phyloP scores from a whole-genome alignment of 1,140 invertebrate species.

The Stenopsyche tienmushanensis region DNA sequence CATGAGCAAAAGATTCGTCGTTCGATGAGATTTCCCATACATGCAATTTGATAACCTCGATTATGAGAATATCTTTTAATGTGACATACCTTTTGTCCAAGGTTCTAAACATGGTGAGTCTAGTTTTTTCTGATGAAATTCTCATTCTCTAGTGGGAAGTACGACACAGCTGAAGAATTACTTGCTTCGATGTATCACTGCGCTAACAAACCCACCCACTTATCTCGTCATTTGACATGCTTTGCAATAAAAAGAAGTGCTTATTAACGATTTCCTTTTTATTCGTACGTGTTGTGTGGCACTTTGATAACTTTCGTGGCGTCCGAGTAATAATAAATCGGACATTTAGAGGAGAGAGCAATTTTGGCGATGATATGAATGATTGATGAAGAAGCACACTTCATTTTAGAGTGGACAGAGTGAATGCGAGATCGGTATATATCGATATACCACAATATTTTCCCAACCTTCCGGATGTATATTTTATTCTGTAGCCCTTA shows the following conservation, averaged over 20 bases:
- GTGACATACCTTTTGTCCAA: constrained; percentile 32
- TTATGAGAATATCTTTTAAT: constrained; percentile 3
- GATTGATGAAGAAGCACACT: too few relatives aligned
- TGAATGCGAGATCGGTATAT: too few relatives aligned
- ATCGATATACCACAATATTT: too few relatives aligned
- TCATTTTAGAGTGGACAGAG: too few relatives aligned
- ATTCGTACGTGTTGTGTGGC: constrained; percentile 3
- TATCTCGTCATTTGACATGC: constrained; percentile 40
- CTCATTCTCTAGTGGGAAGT: constrained; percentile 35
- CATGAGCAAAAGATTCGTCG: too few relatives aligned
- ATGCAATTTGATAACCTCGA: constrained; percentile 6
- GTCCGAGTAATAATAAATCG: too few relatives aligned
- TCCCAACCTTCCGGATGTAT: too few relatives aligned
- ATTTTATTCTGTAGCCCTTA: too few relatives aligned
- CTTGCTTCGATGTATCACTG: constrained; percentile 34
- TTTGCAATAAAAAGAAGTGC: constrained; percentile 32
- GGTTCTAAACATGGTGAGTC: constrained; percentile 38
- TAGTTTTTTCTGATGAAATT: constrained; percentile 39
- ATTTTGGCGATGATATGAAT: too few relatives aligned
- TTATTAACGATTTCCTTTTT: constrained; percentile 36
- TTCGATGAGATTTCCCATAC: too few relatives aligned
- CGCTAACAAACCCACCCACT: constrained; percentile 40
- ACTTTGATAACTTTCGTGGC: too few relatives aligned
- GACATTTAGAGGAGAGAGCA: too few relatives aligned
- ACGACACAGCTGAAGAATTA: constrained; percentile 14